These are phyloP conservation scores for Carlito syrichta DNA, from an alignment of 2,113 vertebrate species.

Conservation along the genomic window DNA sequence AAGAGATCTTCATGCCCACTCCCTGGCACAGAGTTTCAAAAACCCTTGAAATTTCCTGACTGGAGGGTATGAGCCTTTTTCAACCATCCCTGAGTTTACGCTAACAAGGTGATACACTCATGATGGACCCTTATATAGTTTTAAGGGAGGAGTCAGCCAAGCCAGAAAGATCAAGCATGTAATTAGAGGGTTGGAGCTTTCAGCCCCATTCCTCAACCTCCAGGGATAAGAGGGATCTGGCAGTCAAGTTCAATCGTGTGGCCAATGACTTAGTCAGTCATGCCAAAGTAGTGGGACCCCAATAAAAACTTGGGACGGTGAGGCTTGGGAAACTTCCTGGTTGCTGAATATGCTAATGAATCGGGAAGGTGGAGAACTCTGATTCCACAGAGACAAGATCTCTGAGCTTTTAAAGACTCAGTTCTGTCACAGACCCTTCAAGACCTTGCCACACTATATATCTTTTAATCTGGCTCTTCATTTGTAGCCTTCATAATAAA, in stretches of 20 bases:
- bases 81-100: neutral
- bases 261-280: neutral
- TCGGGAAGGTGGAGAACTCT: fast-evolving
- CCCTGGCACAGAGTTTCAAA: neutral
- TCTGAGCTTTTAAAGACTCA: fast-evolving
- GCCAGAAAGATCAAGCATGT: neutral
- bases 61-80: too few species aligned
- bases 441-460: fast-evolving
- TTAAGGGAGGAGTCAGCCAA: neutral
- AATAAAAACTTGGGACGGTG: neutral
- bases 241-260: neutral
- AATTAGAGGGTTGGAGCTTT: neutral
- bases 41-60: neutral
- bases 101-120: neutral
- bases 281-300: neutral
- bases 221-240: neutral
- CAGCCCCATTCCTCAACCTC: neutral
- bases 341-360: fast-evolving
- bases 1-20: neutral
- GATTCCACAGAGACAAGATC: neutral
- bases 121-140: neutral
- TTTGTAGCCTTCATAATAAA: neutral
- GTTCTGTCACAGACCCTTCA: too few species aligned
- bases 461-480: neutral
- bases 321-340: too few species aligned